Evolutionary conservation across 2,113 vertebrate species (phyloP), one percentile per base, ranked within the genome.

Genomic region (Cryptomyrus ogoouensis): DNA sequence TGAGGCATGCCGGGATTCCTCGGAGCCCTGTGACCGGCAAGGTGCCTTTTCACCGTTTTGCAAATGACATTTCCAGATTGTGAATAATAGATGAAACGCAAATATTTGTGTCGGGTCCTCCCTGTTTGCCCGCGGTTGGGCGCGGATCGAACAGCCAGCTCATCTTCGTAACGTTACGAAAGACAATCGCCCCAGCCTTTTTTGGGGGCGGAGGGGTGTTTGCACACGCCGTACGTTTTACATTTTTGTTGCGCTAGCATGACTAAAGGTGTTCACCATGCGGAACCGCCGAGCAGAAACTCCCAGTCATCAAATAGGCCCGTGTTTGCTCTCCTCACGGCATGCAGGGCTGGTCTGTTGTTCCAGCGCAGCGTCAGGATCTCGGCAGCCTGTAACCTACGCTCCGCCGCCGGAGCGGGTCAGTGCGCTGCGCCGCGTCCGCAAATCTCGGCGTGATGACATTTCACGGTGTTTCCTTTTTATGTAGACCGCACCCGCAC

Each of bases 231-330:
- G 42, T 52, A 53, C 10, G 24, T 70, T 80, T 47, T 53, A 53
- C 89, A 58, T 83, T 56, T 93, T 90, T 80, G 74, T 80, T 92
- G 31, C n/a, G 93, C 90, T 88, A 92, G 91, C 91, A 80, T 94
- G 92, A 94, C 90, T 94, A 86, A 91, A 93, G 92, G 93, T 91
- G 92, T 94, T 94, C 93, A 93, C 90, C 49, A 86, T 90, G 91
- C 92, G 94, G 92, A 93, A 89, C 86, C 92, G 94, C 94, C 93
- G 53, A 83, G 92, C 92, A 94, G 93, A 92, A 95, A 93, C 93
- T 94, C 93, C 91, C 92, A 94, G 94, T 94, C 93, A 94, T 95
- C 93, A 95, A 93, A 93, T 92, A 93, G 93, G 93, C 90, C 92
- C 91, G 89, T 94, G 93, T 94, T 94, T 92, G 93, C 93, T 94